A percentile compares a stretch with the other conserved stretches of the same genome.
Evolutionary conservation across 2,888 invertebrate species (phyloP).

Genomic region (Herminia tarsipennalis): DNA sequence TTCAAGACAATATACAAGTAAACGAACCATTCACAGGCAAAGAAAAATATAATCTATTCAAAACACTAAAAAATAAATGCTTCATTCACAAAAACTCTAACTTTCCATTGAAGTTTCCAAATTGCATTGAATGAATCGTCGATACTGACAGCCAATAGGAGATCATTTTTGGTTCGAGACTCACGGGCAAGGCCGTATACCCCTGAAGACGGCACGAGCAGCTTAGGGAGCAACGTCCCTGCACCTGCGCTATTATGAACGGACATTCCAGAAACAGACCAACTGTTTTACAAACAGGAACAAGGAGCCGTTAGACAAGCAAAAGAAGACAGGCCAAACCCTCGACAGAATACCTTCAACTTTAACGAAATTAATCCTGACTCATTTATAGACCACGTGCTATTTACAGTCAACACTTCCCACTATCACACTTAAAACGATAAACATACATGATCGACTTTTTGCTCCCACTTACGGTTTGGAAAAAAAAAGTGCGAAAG

Average conservation of each 20-base stretch:
- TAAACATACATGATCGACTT: conserved; percentile 27
- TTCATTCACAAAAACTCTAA: conserved; percentile 17
- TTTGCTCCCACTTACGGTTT: conserved; percentile 10
- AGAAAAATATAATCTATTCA: too few relatives aligned
- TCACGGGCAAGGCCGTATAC: conserved; percentile 56
- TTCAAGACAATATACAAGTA: too few relatives aligned
- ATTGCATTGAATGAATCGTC: conserved; percentile 29
- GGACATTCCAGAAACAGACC: conserved; percentile 61
- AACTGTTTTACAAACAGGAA: conserved; percentile 6
- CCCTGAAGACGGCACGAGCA: conserved; percentile 56
- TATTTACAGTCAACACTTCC: conserved; percentile 22
- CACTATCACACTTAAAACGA: conserved; percentile 25
- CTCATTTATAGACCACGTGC: conserved; percentile 2
- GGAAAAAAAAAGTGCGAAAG: conserved; percentile 17
- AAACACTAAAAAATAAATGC: too few relatives aligned
- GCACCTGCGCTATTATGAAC: conserved; percentile 73
- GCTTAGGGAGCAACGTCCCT: conserved; percentile 68
- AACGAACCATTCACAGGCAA: too few relatives aligned
- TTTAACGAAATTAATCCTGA: too few relatives aligned
- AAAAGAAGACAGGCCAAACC: too few relatives aligned
- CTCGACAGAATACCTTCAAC: too few relatives aligned
- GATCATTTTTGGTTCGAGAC: conserved; percentile 61
- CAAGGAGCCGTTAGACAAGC: too few relatives aligned
- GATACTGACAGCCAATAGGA: conserved; percentile 45
- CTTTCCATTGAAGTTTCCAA: conserved; percentile 10